Evolutionary conservation across 2,113 vertebrate genomes (phyloP).

Genomic region (Hypanus sabinus): DNA sequence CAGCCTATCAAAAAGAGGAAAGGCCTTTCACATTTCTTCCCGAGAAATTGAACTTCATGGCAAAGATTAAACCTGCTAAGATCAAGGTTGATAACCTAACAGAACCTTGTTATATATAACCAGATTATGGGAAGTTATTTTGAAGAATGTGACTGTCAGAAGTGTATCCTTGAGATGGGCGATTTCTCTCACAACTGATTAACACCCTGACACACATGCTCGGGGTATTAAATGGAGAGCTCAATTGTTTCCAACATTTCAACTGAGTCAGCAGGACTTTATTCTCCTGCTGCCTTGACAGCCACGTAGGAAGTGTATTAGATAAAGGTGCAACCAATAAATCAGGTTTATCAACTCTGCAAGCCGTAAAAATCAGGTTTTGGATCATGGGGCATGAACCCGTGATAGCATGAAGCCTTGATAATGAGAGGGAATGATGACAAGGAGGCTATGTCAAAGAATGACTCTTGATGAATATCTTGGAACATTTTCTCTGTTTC

Average conservation of each 20-base stretch:
- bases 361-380: background rate
- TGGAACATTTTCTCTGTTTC: no score
- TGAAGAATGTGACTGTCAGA: background rate
- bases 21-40: background rate
- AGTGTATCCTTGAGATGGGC: background rate
- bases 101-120: background rate
- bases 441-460: background rate
- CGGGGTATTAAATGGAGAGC: background rate
- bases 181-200: constrained; percentile 7
- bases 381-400: background rate
- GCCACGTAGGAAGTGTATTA: background rate
- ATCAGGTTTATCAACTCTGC: background rate
- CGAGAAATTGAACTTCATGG: background rate
- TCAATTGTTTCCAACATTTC: background rate
- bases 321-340: background rate
- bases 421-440: background rate
- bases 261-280: background rate
- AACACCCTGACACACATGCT: background rate
- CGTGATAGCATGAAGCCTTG: background rate
- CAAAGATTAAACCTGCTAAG: background rate
- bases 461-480: background rate
- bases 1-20: background rate
- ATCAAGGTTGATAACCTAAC: background rate
- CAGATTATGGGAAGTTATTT: background rate
- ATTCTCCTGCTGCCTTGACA: background rate